These are phyloP conservation scores for Smittia aterrima DNA, from an alignment of 2,888 invertebrate species.

Conservation along the genomic window DNA sequence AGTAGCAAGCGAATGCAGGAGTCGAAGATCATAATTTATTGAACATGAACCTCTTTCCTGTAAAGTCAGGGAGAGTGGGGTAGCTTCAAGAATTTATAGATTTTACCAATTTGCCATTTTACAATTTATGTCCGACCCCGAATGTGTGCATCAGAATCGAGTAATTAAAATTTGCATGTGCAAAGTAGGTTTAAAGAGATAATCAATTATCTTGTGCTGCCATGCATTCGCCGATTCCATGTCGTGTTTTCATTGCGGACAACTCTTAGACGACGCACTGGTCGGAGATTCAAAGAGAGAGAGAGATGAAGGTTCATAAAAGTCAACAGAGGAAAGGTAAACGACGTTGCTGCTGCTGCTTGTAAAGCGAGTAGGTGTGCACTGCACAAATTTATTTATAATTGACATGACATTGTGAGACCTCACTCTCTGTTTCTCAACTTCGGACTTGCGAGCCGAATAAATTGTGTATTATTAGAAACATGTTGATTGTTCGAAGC, in stretches of 20 bases:
- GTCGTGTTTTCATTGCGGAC: not conserved
- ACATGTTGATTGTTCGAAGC: conserved; percentile 20
- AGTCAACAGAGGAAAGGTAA: conserved; percentile 7
- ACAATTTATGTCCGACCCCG: conserved; percentile 3
- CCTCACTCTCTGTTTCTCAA: not conserved
- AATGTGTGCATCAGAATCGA: not conserved
- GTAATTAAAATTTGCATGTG: conserved; percentile 33
- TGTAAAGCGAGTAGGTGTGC: conserved; percentile 15
- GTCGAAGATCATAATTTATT: conserved; percentile 30
- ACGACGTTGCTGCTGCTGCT: not conserved
- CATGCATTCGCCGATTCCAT: not conserved
- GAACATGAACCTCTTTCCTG: conserved; percentile 9
- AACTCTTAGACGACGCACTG: conserved; percentile 14
- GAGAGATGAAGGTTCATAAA: conserved; percentile 10
- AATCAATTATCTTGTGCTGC: conserved; percentile 26
- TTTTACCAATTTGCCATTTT: conserved; percentile 29
- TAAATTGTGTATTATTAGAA: conserved; percentile 21
- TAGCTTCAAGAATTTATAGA: conserved; percentile 23
- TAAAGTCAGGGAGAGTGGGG: not conserved
- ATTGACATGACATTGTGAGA: conserved; percentile 14
- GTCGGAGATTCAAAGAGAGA: too few species aligned
- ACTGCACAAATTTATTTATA: conserved; percentile 19
- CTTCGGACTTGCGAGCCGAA: not conserved
- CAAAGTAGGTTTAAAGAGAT: conserved; percentile 21
- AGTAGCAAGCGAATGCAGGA: not conserved